A percentile compares a stretch with the other conserved stretches of the same genome.
Conservation (phyloP, 2,113 vertebrate genomes). For the Emydura subglobosa region DNA sequence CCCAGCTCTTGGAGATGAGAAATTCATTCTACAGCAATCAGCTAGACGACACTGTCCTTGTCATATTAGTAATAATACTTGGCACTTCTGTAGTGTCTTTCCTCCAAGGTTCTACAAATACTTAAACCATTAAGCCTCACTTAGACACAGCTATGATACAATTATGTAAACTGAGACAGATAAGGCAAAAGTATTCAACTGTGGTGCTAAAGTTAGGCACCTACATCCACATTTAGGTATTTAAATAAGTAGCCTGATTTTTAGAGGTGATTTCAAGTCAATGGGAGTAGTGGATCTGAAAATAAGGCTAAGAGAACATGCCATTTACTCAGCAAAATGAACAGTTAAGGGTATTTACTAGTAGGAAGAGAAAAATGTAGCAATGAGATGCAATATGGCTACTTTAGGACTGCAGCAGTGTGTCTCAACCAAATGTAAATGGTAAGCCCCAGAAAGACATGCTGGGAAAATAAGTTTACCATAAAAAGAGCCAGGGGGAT, state of each 20-base stretch:
- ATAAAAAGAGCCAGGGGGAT: not conserved
- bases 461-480: not conserved
- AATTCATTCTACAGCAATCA: not conserved
- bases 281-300: not conserved
- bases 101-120: not conserved
- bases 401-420: not conserved
- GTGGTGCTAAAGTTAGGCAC: not conserved
- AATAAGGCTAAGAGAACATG: constrained; percentile 15
- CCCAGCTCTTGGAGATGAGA: not conserved
- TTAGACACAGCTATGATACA: not conserved
- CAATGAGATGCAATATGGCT: not conserved
- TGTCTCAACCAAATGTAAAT: not conserved
- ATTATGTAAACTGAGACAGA: not conserved
- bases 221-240: not conserved
- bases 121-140: not conserved
- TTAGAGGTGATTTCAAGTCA: constrained; percentile 57
- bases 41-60: not conserved
- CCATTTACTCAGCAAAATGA: constrained; percentile 26
- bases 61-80: not conserved
- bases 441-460: not conserved
- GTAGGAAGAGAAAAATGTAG: not conserved
- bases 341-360: not conserved
- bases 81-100: not conserved
- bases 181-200: not conserved
- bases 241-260: constrained; percentile 25